Conservation (phyloP, 2,888 invertebrate genomes). For the Cataglyphis livida region DNA sequence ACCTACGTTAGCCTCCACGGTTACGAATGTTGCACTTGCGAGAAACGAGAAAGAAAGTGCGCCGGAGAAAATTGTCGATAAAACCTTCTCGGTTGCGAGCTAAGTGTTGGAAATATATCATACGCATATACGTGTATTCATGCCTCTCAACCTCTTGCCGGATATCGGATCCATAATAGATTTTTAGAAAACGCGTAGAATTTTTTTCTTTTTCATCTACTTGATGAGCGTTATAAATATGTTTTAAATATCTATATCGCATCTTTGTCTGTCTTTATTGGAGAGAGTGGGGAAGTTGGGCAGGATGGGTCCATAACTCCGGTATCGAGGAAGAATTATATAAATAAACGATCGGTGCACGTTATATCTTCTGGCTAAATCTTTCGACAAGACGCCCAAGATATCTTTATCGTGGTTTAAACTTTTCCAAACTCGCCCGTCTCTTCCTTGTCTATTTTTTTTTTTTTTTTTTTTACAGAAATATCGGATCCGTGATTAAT, state of each 20-base stretch:
- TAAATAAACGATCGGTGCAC: background rate
- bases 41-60: slow-evolving; percentile 12
- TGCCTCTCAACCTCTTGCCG: background rate
- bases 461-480: background rate
- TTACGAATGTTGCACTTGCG: slow-evolving; percentile 46
- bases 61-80: slow-evolving; percentile 35
- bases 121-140: background rate
- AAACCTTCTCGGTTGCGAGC: background rate
- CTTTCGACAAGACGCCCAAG: background rate
- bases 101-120: background rate
- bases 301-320: background rate
- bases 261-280: background rate
- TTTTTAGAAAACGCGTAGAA: background rate
- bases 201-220: background rate
- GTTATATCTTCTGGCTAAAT: background rate
- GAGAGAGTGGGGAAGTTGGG: background rate
- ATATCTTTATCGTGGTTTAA: background rate
- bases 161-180: background rate
- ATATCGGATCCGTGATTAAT: background rate
- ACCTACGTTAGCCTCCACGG: slow-evolving; percentile 28
- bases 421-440: background rate
- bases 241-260: background rate
- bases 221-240: background rate
- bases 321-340: background rate
- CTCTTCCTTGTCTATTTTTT: background rate